Evolutionary conservation across 37 sponge, comb jelly and placozoan genomes (phyloP).

Genomic region (Ianthella basta): DNA sequence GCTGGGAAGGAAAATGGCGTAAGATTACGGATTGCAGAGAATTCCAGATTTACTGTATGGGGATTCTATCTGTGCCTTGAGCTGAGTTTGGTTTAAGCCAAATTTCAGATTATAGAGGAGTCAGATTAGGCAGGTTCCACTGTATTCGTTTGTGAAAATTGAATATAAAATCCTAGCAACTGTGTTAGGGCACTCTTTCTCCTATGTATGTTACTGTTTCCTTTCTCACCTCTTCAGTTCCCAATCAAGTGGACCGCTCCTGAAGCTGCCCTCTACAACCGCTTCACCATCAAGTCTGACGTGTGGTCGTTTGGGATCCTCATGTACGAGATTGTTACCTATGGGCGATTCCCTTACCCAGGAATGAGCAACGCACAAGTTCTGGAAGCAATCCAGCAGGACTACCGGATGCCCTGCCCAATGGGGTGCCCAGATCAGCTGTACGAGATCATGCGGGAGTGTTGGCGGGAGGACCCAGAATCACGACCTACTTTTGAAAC

Average conservation of each 20-base stretch:
- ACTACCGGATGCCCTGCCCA: slow-evolving; percentile 89
- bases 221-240: slow-evolving; percentile 42
- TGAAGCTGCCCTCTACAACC: slow-evolving; percentile 93
- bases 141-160: too few species aligned
- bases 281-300: slow-evolving; percentile 97
- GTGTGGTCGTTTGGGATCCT: slow-evolving; percentile 98
- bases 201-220: too few species aligned
- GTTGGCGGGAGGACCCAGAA: slow-evolving; percentile 86
- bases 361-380: slow-evolving; percentile 97
- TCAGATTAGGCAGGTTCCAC: too few species aligned
- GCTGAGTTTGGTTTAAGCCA: too few species aligned
- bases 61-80: too few species aligned
- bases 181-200: too few species aligned
- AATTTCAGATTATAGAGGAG: too few species aligned
- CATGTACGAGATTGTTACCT: slow-evolving; percentile 93
- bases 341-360: slow-evolving; percentile 96
- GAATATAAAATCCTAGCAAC: too few species aligned
- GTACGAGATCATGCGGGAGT: slow-evolving; percentile 86
- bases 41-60: too few species aligned
- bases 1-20: too few species aligned
- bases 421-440: slow-evolving; percentile 86
- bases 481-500: slow-evolving; percentile 90
- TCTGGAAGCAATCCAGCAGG: slow-evolving; percentile 73
- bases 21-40: too few species aligned
- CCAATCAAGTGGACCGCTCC: slow-evolving; percentile 99